Base-by-base conservation (phyloP, 2,797 vertebrate genomes). In the Perodicticus potto region DNA sequence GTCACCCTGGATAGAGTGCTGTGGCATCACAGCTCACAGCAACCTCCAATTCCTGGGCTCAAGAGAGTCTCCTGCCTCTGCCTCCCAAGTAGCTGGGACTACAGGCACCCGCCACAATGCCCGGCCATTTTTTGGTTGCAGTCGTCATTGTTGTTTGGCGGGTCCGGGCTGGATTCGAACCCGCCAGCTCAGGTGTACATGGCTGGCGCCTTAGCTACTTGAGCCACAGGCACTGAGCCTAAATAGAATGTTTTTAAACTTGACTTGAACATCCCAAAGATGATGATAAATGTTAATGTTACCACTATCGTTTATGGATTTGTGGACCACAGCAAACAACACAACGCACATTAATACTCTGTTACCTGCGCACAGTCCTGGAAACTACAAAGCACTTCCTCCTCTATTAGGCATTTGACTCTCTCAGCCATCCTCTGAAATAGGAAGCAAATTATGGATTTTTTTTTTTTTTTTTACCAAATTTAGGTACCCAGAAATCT, bases 291-390 rank as follows among this genome's bases (percentile, higher is more conserved):
- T 93, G 65, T 70, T 87, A 43, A n/a, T 94, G 92, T 94, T 2
- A 7, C 59, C 22, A 57, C 32, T 85, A 4, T 93, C 45, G 40
- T 23, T 69, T 70, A 61, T 85, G 45, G n/a, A 59, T 1, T 93
- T 11, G 69, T 61, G 65, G 55, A 87, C 55, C 40, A 95, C 93
- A 93, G 63, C 13, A 81, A 88, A 83, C 53, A 92, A 88, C 49
- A 65, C 17, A 22, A 49, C 34, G 65, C 63, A 91, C 70, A 93
- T 89, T 73, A 96, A 65, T 74, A 37, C 4, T 78, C 16, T 45
- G 11, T 70, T 90, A 13, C 67, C 27, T 81, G n/a, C 63, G 4
- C 59, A 61, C 12, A 74, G 5, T 82, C 3, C 43, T 86, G 57
- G n/a, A 89, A 86, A 87, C 22, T 49, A 78, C 16, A 70, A 61